Evolutionary conservation across 2,888 invertebrate species (phyloP).

Genomic region (Caenorhabditis angaria): DNA sequence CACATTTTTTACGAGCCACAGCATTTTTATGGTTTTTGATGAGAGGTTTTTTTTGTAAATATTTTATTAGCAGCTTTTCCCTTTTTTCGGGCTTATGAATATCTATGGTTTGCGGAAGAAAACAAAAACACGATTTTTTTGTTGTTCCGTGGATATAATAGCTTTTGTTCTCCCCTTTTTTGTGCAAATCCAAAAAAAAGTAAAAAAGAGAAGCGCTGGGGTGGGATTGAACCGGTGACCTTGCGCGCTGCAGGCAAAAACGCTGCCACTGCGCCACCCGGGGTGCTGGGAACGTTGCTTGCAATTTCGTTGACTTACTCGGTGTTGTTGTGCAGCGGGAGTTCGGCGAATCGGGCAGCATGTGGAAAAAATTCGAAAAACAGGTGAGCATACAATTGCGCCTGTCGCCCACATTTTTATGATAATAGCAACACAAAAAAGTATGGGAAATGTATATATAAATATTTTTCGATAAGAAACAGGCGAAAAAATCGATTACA

Average conservation of each 20-base stretch:
- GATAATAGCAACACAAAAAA: neutral
- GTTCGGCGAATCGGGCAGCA: conserved; percentile 57
- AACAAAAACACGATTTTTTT: no score
- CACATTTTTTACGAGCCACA: no score
- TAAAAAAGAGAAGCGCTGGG: no score
- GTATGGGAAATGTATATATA: neutral
- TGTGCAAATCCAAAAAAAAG: no score
- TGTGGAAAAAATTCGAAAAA: conserved; percentile 53
- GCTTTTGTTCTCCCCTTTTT: no score
- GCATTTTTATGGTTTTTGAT: no score
- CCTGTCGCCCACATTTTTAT: conserved; percentile 56
- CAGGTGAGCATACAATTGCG: conserved; percentile 58
- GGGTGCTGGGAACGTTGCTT: no score
- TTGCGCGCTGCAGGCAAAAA: neutral
- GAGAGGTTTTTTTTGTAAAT: no score
- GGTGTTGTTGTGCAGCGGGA: conserved; percentile 20
- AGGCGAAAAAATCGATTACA: neutral
- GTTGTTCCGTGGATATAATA: no score
- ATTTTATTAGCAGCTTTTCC: no score
- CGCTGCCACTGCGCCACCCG: neutral
- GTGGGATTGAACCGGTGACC: neutral
- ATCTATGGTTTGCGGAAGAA: no score
- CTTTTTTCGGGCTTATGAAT: no score
- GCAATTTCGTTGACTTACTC: conserved; percentile 19
- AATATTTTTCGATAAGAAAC: neutral